A percentile compares a stretch with the other conserved stretches of the same genome.
These are phyloP conservation scores for Cantharis rufa DNA, from an alignment of 2,888 invertebrate genomes.

Conservation along the genomic window DNA sequence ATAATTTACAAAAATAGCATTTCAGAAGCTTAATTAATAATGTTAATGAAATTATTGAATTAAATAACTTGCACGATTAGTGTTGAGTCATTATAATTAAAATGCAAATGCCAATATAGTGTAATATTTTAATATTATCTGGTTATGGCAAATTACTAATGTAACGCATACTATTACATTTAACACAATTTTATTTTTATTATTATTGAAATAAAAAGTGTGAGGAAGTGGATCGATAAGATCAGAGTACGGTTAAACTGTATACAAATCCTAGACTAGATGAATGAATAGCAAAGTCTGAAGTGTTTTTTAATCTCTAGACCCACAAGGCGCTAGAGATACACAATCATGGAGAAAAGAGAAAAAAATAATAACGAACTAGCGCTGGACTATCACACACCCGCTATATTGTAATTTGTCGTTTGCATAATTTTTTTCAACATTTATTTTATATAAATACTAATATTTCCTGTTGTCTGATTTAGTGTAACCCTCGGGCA, in stretches of 20 bases:
- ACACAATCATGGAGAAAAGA: background rate
- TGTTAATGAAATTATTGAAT: background rate
- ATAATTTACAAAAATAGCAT: background rate
- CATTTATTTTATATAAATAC: constrained; percentile 27
- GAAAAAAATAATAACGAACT: background rate
- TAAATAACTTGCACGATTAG: background rate
- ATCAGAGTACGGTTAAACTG: background rate
- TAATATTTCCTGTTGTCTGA: constrained; percentile 41
- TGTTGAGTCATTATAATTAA: background rate
- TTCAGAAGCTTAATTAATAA: background rate
- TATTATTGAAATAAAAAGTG: background rate
- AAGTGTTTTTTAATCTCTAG: background rate
- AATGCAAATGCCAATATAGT: background rate
- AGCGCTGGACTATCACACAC: background rate
- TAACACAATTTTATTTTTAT: background rate
- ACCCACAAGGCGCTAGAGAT: no score
- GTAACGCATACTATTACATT: background rate
- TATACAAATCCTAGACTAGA: background rate
- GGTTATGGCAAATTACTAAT: background rate
- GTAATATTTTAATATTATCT: background rate
- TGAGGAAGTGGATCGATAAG: background rate
- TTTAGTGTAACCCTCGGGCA: constrained; percentile 33
- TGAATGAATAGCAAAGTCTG: background rate
- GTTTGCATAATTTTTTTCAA: background rate
- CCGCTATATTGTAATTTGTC: background rate